These are phyloP conservation scores for Ancistrus triradiatus DNA, from an alignment of 2,113 vertebrate species.

Conservation along the genomic window DNA sequence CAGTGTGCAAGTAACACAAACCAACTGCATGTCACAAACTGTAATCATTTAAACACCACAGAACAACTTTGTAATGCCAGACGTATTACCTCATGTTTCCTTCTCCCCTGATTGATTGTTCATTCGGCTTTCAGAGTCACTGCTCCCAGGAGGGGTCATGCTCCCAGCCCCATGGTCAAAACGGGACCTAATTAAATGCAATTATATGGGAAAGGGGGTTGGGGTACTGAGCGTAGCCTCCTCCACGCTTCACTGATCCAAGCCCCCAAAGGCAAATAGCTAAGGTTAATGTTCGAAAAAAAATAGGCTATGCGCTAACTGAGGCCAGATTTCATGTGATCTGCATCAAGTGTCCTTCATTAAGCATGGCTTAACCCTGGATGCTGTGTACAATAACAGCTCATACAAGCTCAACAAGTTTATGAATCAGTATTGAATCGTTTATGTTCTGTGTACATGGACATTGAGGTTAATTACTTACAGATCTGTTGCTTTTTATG, in stretches of 20 bases:
- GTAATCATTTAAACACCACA: slow-evolving; percentile 8
- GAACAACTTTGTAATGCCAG: not conserved
- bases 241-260: slow-evolving; percentile 23
- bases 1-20: slow-evolving; percentile 1
- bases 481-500: too few relatives aligned
- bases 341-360: slow-evolving; percentile 6
- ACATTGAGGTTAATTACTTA: too few relatives aligned
- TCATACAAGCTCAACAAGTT: too few relatives aligned
- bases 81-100: slow-evolving; percentile 7
- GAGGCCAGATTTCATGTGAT: slow-evolving; percentile 19
- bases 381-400: too few relatives aligned
- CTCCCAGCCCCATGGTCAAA: slow-evolving; percentile 27
- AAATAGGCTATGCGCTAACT: slow-evolving; percentile 4
- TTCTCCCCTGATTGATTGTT: slow-evolving; percentile 18
- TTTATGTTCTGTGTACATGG: too few relatives aligned
- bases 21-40: slow-evolving; percentile 11
- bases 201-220: slow-evolving; percentile 15
- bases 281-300: slow-evolving; percentile 32
- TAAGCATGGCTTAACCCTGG: not conserved
- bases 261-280: slow-evolving; percentile 29
- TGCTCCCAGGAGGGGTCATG: slow-evolving; percentile 11
- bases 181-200: slow-evolving; percentile 39
- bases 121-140: not conserved
- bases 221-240: slow-evolving; percentile 19
- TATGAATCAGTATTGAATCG: too few relatives aligned